Base-by-base conservation (phyloP, 1,140 invertebrate genomes). In the Papilio dardanus region DNA sequence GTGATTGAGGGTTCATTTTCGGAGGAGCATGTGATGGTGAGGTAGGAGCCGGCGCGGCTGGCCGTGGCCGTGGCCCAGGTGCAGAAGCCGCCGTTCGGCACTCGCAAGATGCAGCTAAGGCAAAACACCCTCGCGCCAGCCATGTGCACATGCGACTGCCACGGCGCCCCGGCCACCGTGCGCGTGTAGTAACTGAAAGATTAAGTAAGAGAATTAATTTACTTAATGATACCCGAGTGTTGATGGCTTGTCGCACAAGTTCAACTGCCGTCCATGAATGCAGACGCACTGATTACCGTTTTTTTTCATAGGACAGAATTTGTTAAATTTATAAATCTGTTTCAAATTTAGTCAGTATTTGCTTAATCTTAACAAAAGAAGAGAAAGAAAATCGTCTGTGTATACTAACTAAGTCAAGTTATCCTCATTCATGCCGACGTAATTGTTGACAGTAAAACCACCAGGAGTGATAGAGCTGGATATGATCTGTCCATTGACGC, bases 171-270 rank as follows among this genome's bases (percentile, higher is more conserved):
- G 0, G 86, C 77, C 31, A 91, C 84, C 3, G 93, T 95, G 10
- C 90, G 93, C 14, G 94, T 89, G 87, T 93, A 95, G 84, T 94
- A 95, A 76, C 92, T 93, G n/a, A n/a, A n/a, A n/a, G n/a, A n/a
- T n/a, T n/a, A n/a, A n/a, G n/a, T n/a, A n/a, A n/a, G n/a, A n/a
- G n/a, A n/a, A n/a, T n/a, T n/a, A 50, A 50, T 50, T 50, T 50
- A 33, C 33, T 33, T n/a, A n/a, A n/a, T n/a, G n/a, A n/a, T n/a
- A n/a, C n/a, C n/a, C n/a, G n/a, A n/a, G n/a, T n/a, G n/a, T n/a
- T n/a, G n/a, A n/a, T n/a, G n/a, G n/a, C n/a, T n/a, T n/a, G 3
- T 33, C 33, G 7, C 33, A 33, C 33, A 33, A 33, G 19, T 19
- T 50, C 12, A 16, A 50, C 19, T 19, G n/a, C n/a, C n/a, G n/a